These are phyloP conservation scores for Campaea margaritaria DNA, from an alignment of 2,888 invertebrate species.

Conservation along the genomic window DNA sequence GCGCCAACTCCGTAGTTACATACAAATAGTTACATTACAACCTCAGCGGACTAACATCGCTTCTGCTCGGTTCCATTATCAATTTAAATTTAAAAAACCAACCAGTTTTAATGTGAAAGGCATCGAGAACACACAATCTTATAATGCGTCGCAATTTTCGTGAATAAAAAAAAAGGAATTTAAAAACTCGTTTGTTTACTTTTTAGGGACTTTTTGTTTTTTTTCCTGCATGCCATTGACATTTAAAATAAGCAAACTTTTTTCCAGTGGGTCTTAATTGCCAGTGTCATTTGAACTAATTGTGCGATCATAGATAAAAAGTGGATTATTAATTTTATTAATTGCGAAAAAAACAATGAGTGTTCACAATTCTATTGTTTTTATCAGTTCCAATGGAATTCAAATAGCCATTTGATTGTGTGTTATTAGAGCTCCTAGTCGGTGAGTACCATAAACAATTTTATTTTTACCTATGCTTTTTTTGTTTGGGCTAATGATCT, in stretches of 20 bases:
- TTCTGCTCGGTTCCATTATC: slow-evolving; percentile 11
- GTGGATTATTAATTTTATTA: not conserved
- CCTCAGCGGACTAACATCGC: slow-evolving; percentile 18
- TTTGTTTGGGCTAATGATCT: slow-evolving; percentile 16
- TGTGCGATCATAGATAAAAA: not conserved
- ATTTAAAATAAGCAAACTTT: too few species aligned
- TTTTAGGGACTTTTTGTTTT: not conserved
- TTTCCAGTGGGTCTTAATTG: not conserved
- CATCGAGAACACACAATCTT: slow-evolving; percentile 6
- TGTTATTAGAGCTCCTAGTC: slow-evolving; percentile 19
- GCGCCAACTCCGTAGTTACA: slow-evolving; percentile 19
- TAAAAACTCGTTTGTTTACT: slow-evolving; percentile 3
- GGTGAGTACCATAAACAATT: slow-evolving; percentile 16
- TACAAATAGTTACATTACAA: slow-evolving; percentile 5
- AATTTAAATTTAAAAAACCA: slow-evolving; percentile 5
- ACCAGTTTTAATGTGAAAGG: slow-evolving; percentile 30
- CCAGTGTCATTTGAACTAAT: slow-evolving; percentile 3
- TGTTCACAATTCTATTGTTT: slow-evolving; percentile 8
- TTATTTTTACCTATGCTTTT: slow-evolving; percentile 7
- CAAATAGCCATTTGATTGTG: slow-evolving; percentile 21
- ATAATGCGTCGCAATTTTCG: not conserved
- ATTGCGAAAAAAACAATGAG: slow-evolving; percentile 7
- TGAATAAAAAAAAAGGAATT: not conserved
- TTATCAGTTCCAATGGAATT: slow-evolving; percentile 15
- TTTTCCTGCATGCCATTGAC: slow-evolving; percentile 2